These are phyloP conservation scores for Nomada goodeniana DNA, from an alignment of 2,888 invertebrate genomes.

Conservation along the genomic window DNA sequence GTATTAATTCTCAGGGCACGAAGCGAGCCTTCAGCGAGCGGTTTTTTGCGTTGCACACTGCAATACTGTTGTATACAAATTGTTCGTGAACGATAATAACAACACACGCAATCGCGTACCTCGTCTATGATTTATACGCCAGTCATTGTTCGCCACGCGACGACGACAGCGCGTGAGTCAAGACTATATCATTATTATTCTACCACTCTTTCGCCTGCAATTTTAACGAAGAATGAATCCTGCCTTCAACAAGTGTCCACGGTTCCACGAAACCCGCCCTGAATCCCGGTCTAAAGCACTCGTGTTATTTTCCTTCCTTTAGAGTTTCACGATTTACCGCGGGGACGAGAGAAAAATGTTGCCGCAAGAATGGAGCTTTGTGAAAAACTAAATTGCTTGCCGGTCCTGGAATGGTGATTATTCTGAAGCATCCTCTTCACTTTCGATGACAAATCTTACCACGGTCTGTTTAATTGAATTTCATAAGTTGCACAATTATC, in stretches of 20 bases:
- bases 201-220: constrained; percentile 39
- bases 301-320: background rate
- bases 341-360: too few species aligned
- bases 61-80: constrained; percentile 48
- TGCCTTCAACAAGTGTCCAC: constrained; percentile 51
- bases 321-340: constrained; percentile 1
- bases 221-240: constrained; percentile 57
- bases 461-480: too few species aligned
- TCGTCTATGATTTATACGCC: constrained; percentile 66
- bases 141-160: constrained; percentile 68
- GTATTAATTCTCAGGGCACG: constrained; percentile 36
- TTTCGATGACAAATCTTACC: too few species aligned
- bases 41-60: constrained; percentile 40
- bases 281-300: constrained; percentile 1
- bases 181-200: constrained; percentile 66
- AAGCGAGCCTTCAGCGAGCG: constrained; percentile 21
- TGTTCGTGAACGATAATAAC: constrained; percentile 58
- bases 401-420: too few species aligned
- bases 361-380: too few species aligned
- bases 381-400: too few species aligned
- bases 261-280: constrained; percentile 23
- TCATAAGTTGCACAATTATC: too few species aligned
- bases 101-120: constrained; percentile 57
- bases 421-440: too few species aligned
- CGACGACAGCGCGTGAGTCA: constrained; percentile 59